phyloP scores from a whole-genome alignment of 2,113 vertebrate genomes.

The Micronycteris hirsuta region DNA sequence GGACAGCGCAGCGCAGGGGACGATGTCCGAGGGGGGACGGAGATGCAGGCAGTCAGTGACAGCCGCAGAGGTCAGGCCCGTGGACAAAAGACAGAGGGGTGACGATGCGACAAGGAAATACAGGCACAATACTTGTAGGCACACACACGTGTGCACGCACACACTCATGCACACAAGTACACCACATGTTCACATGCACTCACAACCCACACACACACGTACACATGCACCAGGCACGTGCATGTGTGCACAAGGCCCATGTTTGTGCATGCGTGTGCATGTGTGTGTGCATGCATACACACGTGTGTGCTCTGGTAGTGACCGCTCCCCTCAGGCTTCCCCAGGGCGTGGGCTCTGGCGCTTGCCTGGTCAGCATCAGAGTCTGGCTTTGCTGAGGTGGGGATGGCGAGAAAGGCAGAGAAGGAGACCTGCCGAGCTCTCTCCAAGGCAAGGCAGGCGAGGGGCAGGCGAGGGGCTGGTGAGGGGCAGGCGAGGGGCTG shows the following conservation, averaged over 20 bases:
- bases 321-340: neutral
- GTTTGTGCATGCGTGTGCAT: no score
- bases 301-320: neutral
- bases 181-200: no score
- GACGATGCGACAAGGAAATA: neutral
- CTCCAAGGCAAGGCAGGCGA: neutral
- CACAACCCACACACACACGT: no score
- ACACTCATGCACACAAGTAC: rapidly evolving
- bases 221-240: rapidly evolving
- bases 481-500: neutral
- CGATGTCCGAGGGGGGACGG: rapidly evolving
- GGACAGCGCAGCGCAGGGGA: rapidly evolving
- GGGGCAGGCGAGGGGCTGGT: rapidly evolving
- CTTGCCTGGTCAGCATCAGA: neutral
- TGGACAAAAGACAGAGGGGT: neutral
- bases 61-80: neutral
- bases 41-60: neutral
- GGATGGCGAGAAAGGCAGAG: rapidly evolving
- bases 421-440: no score
- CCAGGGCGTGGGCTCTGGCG: rapidly evolving
- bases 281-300: rapidly evolving
- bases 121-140: rapidly evolving
- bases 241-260: no score
- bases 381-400: no score
- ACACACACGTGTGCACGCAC: rapidly evolving